Evolutionary conservation across 2,113 vertebrate species (phyloP), one percentile per base, ranked within the genome.

Genomic region (Trogon melanurus): DNA sequence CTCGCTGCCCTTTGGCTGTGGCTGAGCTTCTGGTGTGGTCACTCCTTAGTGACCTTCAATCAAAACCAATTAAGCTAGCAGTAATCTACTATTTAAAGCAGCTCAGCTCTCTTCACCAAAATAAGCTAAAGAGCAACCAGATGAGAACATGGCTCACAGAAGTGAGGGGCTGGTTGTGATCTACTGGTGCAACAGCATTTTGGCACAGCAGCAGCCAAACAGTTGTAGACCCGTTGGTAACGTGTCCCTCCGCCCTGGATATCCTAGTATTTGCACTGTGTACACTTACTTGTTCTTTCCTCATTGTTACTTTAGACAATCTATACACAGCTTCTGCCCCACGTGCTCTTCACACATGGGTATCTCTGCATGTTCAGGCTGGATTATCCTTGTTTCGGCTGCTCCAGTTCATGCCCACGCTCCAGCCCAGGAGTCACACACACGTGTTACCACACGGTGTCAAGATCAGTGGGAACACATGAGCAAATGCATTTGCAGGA

Each of bases 401-500:
- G 66, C 83, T 54, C 18, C 1, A 10, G 13, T 29, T 44, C 50
- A 0, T 13, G 29, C 25, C 29, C 16, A 11, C 1, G 2, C 34
- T 38, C n/a, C 61, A 41, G 65, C 44, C n/a, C 53, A 4, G 71
- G 30, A 50, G 21, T 25, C 56, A 27, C 51, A 25, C 67, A 9
- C 3, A 5, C 0, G 5, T 45, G 62, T 51, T 30, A 25, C 51
- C 1, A 0, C 34, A 16, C 21, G 6, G 7, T 1, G 0, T 29
- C 0, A 0, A 21, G n/a, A 32, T 4, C 30, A 10, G 36, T 0
- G 0, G 34, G 36, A 54, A 6, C 25, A 14, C 20, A 3, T 0
- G 9, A 91, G 36, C 36, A 62, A 76, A 72, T 3, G 12, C 11
- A 7, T 13, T 51, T 1, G 0, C 18, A 48, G 65, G 58, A 5